phyloP scores from a whole-genome alignment of 2,113 vertebrate species.

The Sebastes fasciatus region DNA sequence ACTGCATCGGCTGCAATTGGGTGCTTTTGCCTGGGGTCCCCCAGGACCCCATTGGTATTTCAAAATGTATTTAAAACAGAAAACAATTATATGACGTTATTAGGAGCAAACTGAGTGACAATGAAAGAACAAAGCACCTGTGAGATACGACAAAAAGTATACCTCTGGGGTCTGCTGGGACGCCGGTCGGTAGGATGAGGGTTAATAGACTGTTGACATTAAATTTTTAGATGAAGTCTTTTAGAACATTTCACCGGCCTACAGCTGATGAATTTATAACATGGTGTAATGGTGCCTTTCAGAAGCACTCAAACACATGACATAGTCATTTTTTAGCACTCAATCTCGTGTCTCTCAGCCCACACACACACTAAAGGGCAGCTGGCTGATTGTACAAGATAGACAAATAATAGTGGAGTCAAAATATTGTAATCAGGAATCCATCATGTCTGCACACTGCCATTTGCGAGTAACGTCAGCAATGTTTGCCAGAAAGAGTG shows the following conservation, averaged over 20 bases:
- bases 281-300: background rate
- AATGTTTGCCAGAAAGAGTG: background rate
- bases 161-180: no score
- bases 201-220: no score
- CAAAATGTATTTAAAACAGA: no score
- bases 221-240: background rate
- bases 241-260: background rate
- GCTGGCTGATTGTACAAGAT: background rate
- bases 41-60: background rate
- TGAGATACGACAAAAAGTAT: no score
- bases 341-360: background rate
- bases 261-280: conserved; percentile 11
- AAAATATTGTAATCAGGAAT: conserved; percentile 11
- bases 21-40: background rate
- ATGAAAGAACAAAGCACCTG: no score
- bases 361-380: background rate
- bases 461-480: background rate
- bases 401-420: background rate
- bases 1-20: background rate
- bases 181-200: no score
- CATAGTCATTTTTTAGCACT: background rate
- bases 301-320: background rate
- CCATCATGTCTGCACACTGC: background rate
- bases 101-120: background rate
- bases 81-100: background rate